phyloP scores from a whole-genome alignment of 2,888 invertebrate genomes.

The Oligia strigilis region DNA sequence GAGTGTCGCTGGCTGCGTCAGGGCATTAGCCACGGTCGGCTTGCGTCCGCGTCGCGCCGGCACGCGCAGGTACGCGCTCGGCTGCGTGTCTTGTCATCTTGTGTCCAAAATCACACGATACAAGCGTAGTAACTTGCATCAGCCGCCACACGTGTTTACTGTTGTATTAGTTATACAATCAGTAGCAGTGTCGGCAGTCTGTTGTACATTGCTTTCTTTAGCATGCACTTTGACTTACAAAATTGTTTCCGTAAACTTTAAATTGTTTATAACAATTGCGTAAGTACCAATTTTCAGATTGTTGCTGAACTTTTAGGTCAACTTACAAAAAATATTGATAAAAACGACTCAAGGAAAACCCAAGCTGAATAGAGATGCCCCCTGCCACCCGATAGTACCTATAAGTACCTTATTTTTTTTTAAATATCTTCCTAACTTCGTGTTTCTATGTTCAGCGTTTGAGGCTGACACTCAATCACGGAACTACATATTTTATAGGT shows the following conservation, averaged over 20 bases:
- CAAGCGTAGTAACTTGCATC: slow-evolving; percentile 65
- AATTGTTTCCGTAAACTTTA: slow-evolving; percentile 33
- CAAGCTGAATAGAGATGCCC: slow-evolving; percentile 4
- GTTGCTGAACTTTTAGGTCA: slow-evolving; percentile 39
- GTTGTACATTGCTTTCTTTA: slow-evolving; percentile 15
- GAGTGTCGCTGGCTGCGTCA: slow-evolving; percentile 2
- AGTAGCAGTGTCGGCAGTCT: slow-evolving; percentile 1
- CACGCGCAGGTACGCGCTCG: slow-evolving; percentile 49
- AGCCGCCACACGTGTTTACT: slow-evolving; percentile 58
- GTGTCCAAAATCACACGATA: slow-evolving; percentile 58
- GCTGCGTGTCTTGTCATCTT: slow-evolving; percentile 22
- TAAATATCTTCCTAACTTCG: neutral
- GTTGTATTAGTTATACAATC: slow-evolving; percentile 35
- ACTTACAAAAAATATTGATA: neutral
- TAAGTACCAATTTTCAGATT: slow-evolving; percentile 21
- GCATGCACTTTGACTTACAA: slow-evolving; percentile 27
- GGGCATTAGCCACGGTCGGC: neutral
- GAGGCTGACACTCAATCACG: neutral
- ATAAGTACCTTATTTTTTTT: neutral
- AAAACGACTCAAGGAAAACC: neutral
- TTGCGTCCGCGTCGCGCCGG: neutral
- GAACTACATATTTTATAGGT: neutral
- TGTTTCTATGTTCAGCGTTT: neutral
- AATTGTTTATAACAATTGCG: slow-evolving; percentile 8
- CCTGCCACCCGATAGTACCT: neutral